A percentile compares a stretch with the other conserved stretches of the same genome.
Evolutionary conservation across 1,140 invertebrate genomes (phyloP).

Genomic region (Maniola jurtina): DNA sequence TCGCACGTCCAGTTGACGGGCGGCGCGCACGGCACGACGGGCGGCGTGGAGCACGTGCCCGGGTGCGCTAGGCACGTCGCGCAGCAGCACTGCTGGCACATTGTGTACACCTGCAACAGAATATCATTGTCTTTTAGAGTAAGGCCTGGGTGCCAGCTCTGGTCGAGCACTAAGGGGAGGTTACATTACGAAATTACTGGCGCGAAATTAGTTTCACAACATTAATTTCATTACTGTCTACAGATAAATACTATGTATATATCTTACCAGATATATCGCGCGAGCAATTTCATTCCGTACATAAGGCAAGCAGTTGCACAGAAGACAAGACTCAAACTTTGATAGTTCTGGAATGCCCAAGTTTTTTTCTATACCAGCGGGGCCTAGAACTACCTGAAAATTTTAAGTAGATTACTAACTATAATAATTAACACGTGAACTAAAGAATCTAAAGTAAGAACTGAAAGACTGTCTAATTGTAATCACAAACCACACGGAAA

Average conservation of each 20-base stretch:
- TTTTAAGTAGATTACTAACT: background rate
- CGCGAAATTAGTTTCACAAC: no score
- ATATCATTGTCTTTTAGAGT: no score
- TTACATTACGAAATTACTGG: no score
- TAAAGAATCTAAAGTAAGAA: no score
- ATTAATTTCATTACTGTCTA: no score
- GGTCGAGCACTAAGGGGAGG: background rate
- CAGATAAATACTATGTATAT: background rate
- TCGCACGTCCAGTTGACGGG: constrained; percentile 62
- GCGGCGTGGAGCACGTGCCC: constrained; percentile 47
- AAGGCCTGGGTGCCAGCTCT: no score
- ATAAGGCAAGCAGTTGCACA: constrained; percentile 72
- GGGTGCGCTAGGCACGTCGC: constrained; percentile 47
- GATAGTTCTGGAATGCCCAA: constrained; percentile 78
- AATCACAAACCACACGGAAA: no score
- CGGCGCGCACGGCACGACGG: constrained; percentile 52
- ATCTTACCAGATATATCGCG: constrained; percentile 71
- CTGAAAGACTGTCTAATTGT: no score
- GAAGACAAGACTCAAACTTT: constrained; percentile 78
- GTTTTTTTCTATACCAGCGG: constrained; percentile 77
- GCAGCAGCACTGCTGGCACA: constrained; percentile 57
- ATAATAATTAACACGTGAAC: no score
- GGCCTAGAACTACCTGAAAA: constrained; percentile 56
- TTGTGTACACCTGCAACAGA: constrained; percentile 56
- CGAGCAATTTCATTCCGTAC: constrained; percentile 76